phyloP scores from a whole-genome alignment of 2,113 vertebrate genomes.

The Platichthys flesus region DNA sequence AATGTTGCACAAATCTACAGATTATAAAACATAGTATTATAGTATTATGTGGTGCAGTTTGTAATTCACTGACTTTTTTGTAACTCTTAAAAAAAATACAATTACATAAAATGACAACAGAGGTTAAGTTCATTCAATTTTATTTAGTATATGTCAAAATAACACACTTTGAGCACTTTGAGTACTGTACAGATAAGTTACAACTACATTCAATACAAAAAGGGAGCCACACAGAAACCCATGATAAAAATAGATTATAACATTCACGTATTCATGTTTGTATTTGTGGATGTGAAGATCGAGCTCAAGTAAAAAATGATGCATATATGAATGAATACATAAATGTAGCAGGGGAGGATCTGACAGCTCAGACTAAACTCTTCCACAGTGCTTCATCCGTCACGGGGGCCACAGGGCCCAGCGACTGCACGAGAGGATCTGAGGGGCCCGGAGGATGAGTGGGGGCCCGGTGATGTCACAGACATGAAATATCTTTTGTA shows the following conservation, averaged over 20 bases:
- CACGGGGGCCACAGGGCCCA: too few species aligned
- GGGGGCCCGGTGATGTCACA: neutral
- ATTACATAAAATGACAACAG: neutral
- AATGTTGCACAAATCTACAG: too few species aligned
- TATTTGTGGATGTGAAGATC: neutral
- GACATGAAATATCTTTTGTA: neutral
- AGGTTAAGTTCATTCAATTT: neutral
- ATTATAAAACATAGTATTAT: too few species aligned
- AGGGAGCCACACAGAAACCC: neutral
- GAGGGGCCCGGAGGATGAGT: neutral
- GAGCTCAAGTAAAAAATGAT: neutral
- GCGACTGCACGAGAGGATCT: too few species aligned
- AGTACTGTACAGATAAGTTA: constrained; percentile 5
- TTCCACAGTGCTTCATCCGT: too few species aligned
- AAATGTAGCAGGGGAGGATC: too few species aligned
- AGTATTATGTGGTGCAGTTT: neutral
- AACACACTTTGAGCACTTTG: neutral
- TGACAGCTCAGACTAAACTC: too few species aligned
- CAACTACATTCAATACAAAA: constrained; percentile 21
- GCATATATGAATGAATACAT: too few species aligned
- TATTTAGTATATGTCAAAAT: constrained; percentile 23
- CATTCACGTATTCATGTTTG: neutral
- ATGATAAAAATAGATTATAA: neutral
- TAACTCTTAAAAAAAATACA: neutral
- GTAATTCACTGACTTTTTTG: neutral